phyloP scores from a whole-genome alignment of 2,888 invertebrate species.

The Rhagonycha lutea region DNA sequence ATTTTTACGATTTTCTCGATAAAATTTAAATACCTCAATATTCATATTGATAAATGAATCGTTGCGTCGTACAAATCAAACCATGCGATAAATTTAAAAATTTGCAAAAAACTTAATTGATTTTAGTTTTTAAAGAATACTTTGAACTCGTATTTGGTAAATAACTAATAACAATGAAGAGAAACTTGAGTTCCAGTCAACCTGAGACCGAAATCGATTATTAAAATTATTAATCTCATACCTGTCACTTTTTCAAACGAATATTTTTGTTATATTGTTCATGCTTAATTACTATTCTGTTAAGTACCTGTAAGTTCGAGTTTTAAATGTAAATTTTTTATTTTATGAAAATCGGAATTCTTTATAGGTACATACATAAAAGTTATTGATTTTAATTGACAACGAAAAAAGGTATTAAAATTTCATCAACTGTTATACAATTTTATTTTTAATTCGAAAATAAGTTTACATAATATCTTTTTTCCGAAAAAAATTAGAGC shows the following conservation, averaged over 20 bases:
- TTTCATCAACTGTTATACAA: background rate
- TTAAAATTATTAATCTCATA: conserved; percentile 50
- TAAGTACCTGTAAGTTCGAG: background rate
- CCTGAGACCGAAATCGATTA: conserved; percentile 48
- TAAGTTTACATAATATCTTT: background rate
- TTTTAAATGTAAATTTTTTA: background rate
- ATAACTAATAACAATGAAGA: conserved; percentile 31
- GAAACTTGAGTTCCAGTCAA: conserved; percentile 34
- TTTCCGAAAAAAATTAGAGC: too few relatives aligned
- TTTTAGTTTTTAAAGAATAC: background rate
- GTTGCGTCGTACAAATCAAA: background rate
- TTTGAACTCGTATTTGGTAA: background rate
- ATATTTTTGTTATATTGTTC: conserved; percentile 22
- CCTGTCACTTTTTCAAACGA: conserved; percentile 39
- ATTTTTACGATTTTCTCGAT: background rate
- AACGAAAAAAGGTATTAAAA: background rate
- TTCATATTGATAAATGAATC: background rate
- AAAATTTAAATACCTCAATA: background rate
- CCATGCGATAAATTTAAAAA: background rate
- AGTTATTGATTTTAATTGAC: background rate
- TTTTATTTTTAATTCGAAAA: background rate
- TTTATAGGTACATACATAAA: background rate
- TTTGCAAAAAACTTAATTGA: conserved; percentile 12
- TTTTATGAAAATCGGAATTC: background rate
- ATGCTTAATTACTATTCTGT: conserved; percentile 12